These are phyloP conservation scores for Morone chrysops DNA, from an alignment of 2,113 vertebrate genomes.

Conservation along the genomic window DNA sequence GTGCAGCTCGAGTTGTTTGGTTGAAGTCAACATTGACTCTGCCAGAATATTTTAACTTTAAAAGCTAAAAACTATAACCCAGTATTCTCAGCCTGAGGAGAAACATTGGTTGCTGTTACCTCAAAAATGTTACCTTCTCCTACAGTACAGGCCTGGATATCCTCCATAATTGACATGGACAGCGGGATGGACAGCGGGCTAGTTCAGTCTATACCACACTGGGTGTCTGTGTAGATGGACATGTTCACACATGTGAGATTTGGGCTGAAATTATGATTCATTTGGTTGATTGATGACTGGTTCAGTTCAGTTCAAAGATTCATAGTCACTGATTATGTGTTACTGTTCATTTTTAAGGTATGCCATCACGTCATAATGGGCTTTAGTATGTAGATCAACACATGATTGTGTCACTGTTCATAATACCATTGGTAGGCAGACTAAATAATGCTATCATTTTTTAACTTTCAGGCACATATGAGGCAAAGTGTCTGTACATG, in stretches of 20 bases:
- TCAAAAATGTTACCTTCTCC: background rate
- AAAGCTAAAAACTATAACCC: background rate
- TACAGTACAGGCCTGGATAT: background rate
- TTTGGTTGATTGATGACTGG: background rate
- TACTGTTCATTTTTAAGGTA: background rate
- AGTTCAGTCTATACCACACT: background rate
- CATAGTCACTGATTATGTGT: background rate
- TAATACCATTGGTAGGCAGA: background rate
- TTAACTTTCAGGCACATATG: background rate
- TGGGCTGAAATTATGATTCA: background rate
- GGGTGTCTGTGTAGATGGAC: background rate
- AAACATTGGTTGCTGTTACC: background rate
- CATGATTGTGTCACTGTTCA: background rate
- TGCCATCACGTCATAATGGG: background rate
- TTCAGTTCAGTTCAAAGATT: background rate
- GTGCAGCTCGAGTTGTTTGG: background rate
- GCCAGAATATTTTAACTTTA: background rate
- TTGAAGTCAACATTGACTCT: background rate
- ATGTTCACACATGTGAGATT: background rate
- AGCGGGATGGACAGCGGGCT: background rate
- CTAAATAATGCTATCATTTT: background rate
- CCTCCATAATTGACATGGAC: background rate
- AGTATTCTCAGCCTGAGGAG: background rate
- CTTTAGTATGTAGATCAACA: background rate
- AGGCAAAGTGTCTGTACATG: background rate